Base-by-base conservation (phyloP, 2,888 invertebrate species). In the Molanna angustata region DNA sequence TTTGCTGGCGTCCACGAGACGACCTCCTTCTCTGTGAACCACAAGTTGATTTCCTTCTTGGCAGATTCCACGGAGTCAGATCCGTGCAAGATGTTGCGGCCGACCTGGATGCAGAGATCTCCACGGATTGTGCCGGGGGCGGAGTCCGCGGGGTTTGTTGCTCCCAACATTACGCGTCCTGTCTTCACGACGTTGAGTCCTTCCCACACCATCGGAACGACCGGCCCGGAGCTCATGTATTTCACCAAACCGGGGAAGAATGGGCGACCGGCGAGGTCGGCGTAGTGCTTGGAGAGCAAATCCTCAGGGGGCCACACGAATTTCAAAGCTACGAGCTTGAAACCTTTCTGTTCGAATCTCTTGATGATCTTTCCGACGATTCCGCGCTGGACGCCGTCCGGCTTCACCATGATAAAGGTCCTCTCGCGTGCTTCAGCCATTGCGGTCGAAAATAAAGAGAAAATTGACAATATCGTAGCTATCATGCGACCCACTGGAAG, bases 391-490 rank as follows among this genome's bases (percentile, higher is more conserved):
- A 99, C 98, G 56, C 93, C 98, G 74, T 99, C 99, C 44, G 98
- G 98, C 76, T 99, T 99, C 64, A 98, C 82, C 92, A 96, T 96
- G 71, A 99, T 90, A 72, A 98, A 99, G 66, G 95, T 94, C 70
- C 95, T 88, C 81, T 99, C 97, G 69, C 83, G 80, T 75, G 82
- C 82, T 64, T 76, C 80, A 65, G 88, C 85, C 86, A 87, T 88
- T 64, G 69, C 68, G 69, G 70, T 68, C 63, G 75, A 80, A 74
- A 80, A 78, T 69, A 78, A 76, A 62, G 76, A 82, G 71, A 78
- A 82, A 66, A 81, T 71, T 69, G 79, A 74, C 65, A 80, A 71
- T 57, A 82, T 64, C 59, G 78, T 70, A 67, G 76, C 74, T 67
- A 82, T 79, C 81, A 81, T 81, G 64, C 72, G 52, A n/a, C n/a